phyloP scores from a whole-genome alignment of 1,140 invertebrate genomes.

The Drosophila mauritiana region DNA sequence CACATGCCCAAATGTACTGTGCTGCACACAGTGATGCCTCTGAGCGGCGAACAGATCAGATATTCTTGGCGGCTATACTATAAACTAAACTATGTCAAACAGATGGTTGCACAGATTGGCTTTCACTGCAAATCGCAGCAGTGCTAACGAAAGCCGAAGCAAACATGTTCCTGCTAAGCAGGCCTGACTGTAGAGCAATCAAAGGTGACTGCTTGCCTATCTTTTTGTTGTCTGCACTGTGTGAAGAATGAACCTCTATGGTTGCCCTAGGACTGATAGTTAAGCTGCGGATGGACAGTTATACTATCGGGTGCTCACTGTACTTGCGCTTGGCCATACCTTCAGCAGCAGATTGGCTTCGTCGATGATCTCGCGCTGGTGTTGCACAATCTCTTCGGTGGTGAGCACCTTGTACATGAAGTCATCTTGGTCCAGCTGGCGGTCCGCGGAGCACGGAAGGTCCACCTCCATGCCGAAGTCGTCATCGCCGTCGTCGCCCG shows the following conservation, averaged over 20 bases:
- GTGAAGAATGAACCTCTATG: too few species aligned
- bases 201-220: too few species aligned
- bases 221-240: too few species aligned
- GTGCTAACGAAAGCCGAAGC: too few species aligned
- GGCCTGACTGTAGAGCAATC: too few species aligned
- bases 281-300: background rate
- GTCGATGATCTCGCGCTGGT: conserved; percentile 98
- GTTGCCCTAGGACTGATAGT: too few species aligned
- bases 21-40: background rate
- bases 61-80: too few species aligned
- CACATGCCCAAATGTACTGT: conserved; percentile 12
- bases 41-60: background rate
- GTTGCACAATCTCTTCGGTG: conserved; percentile 97
- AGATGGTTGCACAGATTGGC: too few species aligned
- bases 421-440: conserved; percentile 92
- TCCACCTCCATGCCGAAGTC: conserved; percentile 96
- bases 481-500: conserved; percentile 93
- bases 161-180: too few species aligned
- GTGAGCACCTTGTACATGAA: conserved; percentile 97
- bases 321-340: conserved; percentile 85
- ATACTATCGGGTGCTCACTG: background rate
- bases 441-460: conserved; percentile 87
- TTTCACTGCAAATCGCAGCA: too few species aligned
- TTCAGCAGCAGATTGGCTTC: conserved; percentile 96
- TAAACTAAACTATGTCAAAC: too few species aligned